These are phyloP conservation scores for Gymnosoma rotundatum DNA, from an alignment of 2,888 invertebrate genomes.

Conservation along the genomic window DNA sequence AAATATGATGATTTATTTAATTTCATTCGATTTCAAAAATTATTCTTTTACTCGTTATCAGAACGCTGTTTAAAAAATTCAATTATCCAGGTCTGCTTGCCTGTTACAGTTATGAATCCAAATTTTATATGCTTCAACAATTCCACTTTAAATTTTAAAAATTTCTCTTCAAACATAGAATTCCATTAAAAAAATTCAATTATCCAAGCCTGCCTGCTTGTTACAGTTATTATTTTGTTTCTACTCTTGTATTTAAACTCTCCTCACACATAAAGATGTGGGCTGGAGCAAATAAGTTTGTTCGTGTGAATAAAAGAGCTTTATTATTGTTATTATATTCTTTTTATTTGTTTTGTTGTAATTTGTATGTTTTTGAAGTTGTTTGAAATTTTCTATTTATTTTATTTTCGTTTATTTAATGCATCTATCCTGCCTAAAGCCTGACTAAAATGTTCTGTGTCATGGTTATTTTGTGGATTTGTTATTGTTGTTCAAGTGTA, in stretches of 20 bases:
- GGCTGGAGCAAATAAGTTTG: neutral
- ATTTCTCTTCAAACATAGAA: neutral
- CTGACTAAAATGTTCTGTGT: conserved; percentile 57
- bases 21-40: too few relatives aligned
- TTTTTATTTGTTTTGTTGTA: neutral
- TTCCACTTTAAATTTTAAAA: too few relatives aligned
- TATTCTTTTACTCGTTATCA: too few relatives aligned
- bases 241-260: neutral
- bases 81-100: neutral
- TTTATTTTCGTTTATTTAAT: neutral
- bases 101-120: neutral
- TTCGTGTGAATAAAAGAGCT: neutral
- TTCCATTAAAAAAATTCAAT: neutral
- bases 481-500: conserved; percentile 28
- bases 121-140: too few relatives aligned
- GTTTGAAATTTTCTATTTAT: neutral
- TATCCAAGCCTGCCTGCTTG: conserved; percentile 15
- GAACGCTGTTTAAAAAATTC: too few relatives aligned
- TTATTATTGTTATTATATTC: too few relatives aligned
- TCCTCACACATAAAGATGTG: neutral
- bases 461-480: conserved; percentile 50
- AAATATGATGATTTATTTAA: too few relatives aligned
- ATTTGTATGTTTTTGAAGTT: neutral
- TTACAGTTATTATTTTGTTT: conserved; percentile 1
- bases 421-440: conserved; percentile 44